Base-by-base conservation (phyloP, 2,113 vertebrate species). In the Nycticryphes semicollaris region DNA sequence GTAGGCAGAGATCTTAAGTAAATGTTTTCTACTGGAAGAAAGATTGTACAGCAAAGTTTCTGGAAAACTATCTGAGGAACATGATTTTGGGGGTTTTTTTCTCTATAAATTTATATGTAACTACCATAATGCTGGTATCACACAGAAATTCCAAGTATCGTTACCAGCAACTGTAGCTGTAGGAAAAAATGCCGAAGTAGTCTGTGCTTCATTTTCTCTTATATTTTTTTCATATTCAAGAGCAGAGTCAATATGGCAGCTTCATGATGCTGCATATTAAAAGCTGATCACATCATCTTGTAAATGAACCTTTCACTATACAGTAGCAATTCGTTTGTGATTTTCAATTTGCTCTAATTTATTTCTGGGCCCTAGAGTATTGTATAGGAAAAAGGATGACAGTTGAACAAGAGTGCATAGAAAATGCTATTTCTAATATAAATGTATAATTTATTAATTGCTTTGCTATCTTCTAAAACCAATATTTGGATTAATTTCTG, bases 331-430 rank as follows among this genome's bases (percentile, higher is more conserved):
- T 93, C 67, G 79, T 90, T 89, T 87, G 56, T 72, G 48, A 81
- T 94, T 89, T 84, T 84, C 93, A 95, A 39, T 88, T 97, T 97
- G 56, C 93, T 96, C 67, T 94, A 76, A 85, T 96, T 97, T 97
- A 92, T 95, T 97, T 94, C 56, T 89, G 80, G 53, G 89, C 77
- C 67, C 91, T 50, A 54, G 56, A 51, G 21, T 93, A 69, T 74
- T 82, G 83, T 74, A 33, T 81, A 66, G 76, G 69, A 18, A 35
- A 83, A 81, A 67, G 63, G 73, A 70, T 70, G 45, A 51, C 81
- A 23, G 73, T 53, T 87, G 66, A 90, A 67, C 59, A 64, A 57
- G 62, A 94, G 35, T 93, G 92, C 64, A 19, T 33, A 87, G 74
- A 95, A 88, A 95, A 95, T 28, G 22, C 23, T 86, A 14, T 79